Conservation (phyloP, 2,113 vertebrate genomes). For the Aramus guarauna region DNA sequence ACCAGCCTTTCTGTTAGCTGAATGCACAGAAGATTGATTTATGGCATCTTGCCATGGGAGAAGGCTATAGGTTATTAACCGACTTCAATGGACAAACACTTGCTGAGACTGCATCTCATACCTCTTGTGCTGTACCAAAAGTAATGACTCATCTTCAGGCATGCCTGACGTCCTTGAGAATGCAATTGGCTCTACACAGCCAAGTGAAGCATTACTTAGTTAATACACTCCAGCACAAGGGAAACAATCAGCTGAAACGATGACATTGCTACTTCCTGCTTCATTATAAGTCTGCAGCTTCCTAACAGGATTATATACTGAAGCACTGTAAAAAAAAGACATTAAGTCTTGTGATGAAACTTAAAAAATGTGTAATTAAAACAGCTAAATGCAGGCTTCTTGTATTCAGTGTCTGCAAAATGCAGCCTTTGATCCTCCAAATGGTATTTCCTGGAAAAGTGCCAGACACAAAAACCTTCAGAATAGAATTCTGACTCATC, state of each 20-base stretch:
- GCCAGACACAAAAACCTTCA: background rate
- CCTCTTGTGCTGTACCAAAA: slow-evolving; percentile 7
- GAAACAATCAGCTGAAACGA: slow-evolving; percentile 37
- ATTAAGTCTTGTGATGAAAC: background rate
- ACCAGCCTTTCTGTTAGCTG: background rate
- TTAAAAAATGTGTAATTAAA: slow-evolving; percentile 4
- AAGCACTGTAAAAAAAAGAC: background rate
- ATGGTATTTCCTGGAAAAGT: background rate
- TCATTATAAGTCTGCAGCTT: slow-evolving; percentile 18
- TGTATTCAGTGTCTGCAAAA: background rate
- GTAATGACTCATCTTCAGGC: slow-evolving; percentile 32
- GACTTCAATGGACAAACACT: slow-evolving; percentile 26
- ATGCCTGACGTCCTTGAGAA: slow-evolving; percentile 42
- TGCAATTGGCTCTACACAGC: background rate
- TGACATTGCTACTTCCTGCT: slow-evolving; percentile 48
- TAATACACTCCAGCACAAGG: slow-evolving; percentile 12
- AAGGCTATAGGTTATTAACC: slow-evolving; percentile 46
- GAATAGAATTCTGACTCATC: background rate
- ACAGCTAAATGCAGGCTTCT: background rate
- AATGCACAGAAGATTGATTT: background rate
- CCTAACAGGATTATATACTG: slow-evolving; percentile 49
- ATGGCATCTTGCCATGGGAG: background rate
- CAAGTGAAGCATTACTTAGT: slow-evolving; percentile 33
- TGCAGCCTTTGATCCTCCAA: background rate
- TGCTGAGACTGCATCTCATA: slow-evolving; percentile 42